Conservation (phyloP, 2,888 invertebrate genomes). For the Mimachlamys varia region DNA sequence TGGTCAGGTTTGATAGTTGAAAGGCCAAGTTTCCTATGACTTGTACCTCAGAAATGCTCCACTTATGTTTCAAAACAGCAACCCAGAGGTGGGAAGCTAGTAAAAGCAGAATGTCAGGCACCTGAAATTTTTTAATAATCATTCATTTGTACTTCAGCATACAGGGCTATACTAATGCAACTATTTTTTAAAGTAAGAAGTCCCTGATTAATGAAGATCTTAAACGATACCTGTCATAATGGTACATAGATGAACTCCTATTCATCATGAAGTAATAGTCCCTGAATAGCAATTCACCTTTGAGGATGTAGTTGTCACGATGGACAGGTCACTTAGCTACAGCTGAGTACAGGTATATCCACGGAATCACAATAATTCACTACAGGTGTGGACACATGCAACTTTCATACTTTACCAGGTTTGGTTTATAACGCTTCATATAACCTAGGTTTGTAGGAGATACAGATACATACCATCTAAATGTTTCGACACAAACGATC, state of each 20-base stretch:
- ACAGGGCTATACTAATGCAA: too few species aligned
- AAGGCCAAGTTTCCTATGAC: too few species aligned
- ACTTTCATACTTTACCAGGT: neutral
- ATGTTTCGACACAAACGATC: neutral
- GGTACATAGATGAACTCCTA: neutral
- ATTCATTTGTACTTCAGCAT: too few species aligned
- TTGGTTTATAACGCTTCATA: neutral
- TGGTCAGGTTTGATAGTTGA: too few species aligned
- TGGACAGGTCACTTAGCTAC: neutral
- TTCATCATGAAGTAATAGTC: neutral
- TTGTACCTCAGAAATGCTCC: too few species aligned
- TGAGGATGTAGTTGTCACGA: neutral
- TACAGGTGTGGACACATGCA: neutral
- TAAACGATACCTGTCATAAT: neutral
- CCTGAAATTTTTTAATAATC: too few species aligned
- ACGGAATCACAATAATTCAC: neutral
- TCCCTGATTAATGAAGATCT: too few species aligned
- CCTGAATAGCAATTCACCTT: neutral
- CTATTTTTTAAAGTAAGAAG: too few species aligned
- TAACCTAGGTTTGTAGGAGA: neutral
- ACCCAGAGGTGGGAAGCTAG: too few species aligned
- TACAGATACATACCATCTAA: neutral
- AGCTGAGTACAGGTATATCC: neutral
- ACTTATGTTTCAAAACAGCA: too few species aligned
- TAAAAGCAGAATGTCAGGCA: too few species aligned